A percentile compares a stretch with the other conserved stretches of the same genome.
phyloP scores from a whole-genome alignment of 2,888 invertebrate genomes.

The Prosapia bicincta region DNA sequence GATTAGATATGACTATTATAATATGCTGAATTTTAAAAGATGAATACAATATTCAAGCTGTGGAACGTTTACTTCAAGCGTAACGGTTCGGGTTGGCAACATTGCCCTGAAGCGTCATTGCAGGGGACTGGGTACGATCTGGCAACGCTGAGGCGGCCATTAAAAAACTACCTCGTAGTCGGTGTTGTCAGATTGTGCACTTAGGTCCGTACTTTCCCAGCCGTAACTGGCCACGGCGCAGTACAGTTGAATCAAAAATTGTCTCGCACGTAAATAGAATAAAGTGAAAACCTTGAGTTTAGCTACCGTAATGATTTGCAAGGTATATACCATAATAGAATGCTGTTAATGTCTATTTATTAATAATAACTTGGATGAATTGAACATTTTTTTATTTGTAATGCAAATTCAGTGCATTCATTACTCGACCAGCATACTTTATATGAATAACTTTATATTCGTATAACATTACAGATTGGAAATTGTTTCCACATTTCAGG shows the following conservation, averaged over 20 bases:
- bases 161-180: constrained; percentile 43
- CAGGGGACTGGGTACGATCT: constrained; percentile 29
- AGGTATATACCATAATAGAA: too few relatives aligned
- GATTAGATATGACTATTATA: too few relatives aligned
- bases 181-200: constrained; percentile 34
- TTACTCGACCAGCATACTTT: too few relatives aligned
- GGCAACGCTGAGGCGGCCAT: constrained; percentile 40
- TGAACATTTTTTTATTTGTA: too few relatives aligned
- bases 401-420: too few relatives aligned
- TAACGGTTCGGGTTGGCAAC: constrained; percentile 30
- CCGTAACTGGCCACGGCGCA: background rate
- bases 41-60: too few relatives aligned
- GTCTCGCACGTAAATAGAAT: background rate
- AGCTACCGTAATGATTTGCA: background rate
- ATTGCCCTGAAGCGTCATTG: constrained; percentile 41
- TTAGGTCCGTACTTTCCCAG: constrained; percentile 4
- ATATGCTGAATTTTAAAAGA: too few relatives aligned
- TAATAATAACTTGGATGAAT: too few relatives aligned
- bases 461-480: too few relatives aligned
- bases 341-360: too few relatives aligned
- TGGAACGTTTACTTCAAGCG: constrained; percentile 28
- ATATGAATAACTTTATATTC: too few relatives aligned
- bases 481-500: too few relatives aligned
- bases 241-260: background rate
- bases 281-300: background rate